Base-by-base conservation (phyloP, 2,113 vertebrate genomes). In the Xiphophorus hellerii region DNA sequence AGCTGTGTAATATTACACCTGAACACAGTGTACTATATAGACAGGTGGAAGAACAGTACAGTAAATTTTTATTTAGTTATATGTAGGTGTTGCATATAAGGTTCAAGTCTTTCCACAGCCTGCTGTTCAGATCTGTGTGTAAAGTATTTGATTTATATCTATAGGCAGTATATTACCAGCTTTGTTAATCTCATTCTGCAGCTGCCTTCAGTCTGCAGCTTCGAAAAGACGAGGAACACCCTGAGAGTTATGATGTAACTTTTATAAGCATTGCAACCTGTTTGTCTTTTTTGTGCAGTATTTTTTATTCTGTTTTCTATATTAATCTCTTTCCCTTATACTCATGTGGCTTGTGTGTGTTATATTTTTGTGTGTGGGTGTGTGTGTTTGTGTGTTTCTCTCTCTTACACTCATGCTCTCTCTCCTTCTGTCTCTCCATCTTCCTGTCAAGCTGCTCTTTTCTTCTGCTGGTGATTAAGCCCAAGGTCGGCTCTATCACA, bases 401-500 rank as follows among this genome's bases (percentile, higher is more conserved):
- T 33, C 12, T 5, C 64, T 30, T 62, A 77, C 74, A 60, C 27
- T 51, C 28, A 29, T 58, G 60, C 17, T 61, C 77, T 54, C 67
- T 27, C 73, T 12, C 70, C 66, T 82, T 78, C 62, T 68, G 73
- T 90, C 89, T 86, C 82, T 92, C 88, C 77, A 84, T 91, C 89
- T 89, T 86, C 76, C 82, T 88, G 86, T 92, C 90, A 87, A 86
- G 79, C 78, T 69, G 83, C 88, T 86, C 88, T 76, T 86, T 88
- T 90, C 89, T 90, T 92, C 89, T 92, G 92, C 74, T 90, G 88
- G 89, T 90, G 87, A 92, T 92, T 91, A 92, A 90, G 82, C 86
- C 87, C 88, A 90, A 90, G 91, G 89, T 90, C 89, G 85, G 80
- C 73, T 87, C 77, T 87, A 89, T 91, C 91, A 91, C 77, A 88